Evolutionary conservation across 2,888 invertebrate species (phyloP).

Genomic region (Amitus sp.): DNA sequence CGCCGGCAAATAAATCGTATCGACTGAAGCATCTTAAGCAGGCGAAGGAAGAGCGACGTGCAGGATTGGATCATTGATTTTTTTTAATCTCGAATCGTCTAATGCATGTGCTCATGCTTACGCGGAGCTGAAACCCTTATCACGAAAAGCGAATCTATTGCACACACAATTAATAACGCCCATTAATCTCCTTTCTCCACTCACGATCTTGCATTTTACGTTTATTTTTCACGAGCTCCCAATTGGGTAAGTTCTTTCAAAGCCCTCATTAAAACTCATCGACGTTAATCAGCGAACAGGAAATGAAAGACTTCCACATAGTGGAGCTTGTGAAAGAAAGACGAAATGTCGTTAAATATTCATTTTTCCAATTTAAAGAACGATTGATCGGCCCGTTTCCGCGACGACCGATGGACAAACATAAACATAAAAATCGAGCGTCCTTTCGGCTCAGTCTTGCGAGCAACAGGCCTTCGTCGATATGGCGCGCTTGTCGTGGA

Average conservation of each 20-base stretch:
- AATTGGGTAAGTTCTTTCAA: background rate
- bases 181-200: background rate
- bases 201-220: background rate
- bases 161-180: background rate
- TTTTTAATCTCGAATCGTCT: too few relatives aligned
- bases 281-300: too few relatives aligned
- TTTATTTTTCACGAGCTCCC: conserved; percentile 5
- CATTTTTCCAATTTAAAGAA: background rate
- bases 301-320: too few relatives aligned
- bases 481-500: conserved; percentile 16
- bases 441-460: conserved; percentile 27
- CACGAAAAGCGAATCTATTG: too few relatives aligned
- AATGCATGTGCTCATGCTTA: too few relatives aligned
- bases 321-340: too few relatives aligned
- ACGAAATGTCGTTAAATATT: background rate
- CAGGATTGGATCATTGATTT: too few relatives aligned
- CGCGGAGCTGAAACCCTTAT: too few relatives aligned
- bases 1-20: too few relatives aligned
- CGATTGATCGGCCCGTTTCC: conserved; percentile 62
- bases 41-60: too few relatives aligned
- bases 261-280: too few relatives aligned
- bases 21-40: too few relatives aligned
- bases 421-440: conserved; percentile 34
- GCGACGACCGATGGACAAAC: conserved; percentile 62
- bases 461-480: conserved; percentile 23